Percentiles rank a stretch among this genome's conserved stretches.
phyloP scores from a whole-genome alignment of 2,888 invertebrate species.

The Drosophila parthenogenetica region DNA sequence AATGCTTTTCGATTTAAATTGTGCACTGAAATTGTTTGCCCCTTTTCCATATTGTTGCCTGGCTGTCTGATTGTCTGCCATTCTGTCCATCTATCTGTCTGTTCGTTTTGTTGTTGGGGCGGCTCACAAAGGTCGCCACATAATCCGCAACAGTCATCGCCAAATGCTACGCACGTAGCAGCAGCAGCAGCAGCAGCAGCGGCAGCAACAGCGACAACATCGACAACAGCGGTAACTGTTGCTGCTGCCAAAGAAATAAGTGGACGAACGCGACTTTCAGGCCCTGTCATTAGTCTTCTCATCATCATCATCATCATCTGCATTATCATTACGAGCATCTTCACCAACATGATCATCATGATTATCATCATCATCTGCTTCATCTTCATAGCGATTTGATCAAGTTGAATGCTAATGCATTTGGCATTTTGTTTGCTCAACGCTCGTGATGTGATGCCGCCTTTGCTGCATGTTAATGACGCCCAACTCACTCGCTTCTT shows the following conservation, averaged over 20 bases:
- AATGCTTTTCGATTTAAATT: slow-evolving; percentile 56
- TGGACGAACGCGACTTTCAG: slow-evolving; percentile 59
- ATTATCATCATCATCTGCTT: slow-evolving; percentile 13
- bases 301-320: slow-evolving; percentile 8
- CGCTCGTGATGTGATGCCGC: slow-evolving; percentile 43
- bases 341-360: slow-evolving; percentile 3
- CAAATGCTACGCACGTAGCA: slow-evolving; percentile 60
- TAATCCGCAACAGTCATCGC: slow-evolving; percentile 59
- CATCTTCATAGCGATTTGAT: slow-evolving; percentile 50
- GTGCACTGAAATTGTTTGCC: slow-evolving; percentile 46
- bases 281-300: slow-evolving; percentile 54
- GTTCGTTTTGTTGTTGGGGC: neutral
- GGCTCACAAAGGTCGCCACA: slow-evolving; percentile 51
- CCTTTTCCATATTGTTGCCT: slow-evolving; percentile 1
- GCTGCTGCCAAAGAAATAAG: slow-evolving; percentile 39
- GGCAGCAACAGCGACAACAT: neutral
- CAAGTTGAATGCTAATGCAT: slow-evolving; percentile 63
- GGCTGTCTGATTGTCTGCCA: neutral
- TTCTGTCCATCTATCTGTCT: neutral
- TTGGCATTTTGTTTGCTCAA: slow-evolving; percentile 74
- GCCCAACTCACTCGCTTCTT: slow-evolving; percentile 44
- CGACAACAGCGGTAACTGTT: slow-evolving; percentile 11
- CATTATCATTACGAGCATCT: slow-evolving; percentile 4
- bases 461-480: slow-evolving; percentile 66
- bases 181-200: neutral